A percentile compares a stretch with the other conserved stretches of the same genome.
These are phyloP conservation scores for Mamestra brassicae DNA, from an alignment of 2,888 invertebrate species.

Conservation along the genomic window DNA sequence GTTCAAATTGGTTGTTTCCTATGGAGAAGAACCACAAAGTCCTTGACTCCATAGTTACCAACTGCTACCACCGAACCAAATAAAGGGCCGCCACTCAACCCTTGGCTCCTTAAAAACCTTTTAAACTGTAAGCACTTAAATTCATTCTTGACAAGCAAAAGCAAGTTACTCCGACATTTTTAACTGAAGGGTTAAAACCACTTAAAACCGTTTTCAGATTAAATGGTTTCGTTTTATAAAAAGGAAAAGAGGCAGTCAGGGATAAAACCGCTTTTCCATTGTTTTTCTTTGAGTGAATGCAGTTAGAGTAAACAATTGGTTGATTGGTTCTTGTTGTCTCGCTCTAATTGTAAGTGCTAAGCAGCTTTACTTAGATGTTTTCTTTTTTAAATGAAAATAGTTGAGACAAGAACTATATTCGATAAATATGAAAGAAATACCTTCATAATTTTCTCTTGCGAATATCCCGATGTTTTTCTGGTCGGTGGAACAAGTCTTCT, in stretches of 20 bases:
- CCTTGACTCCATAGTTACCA: no score
- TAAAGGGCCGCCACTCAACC: slow-evolving; percentile 6
- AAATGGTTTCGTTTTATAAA: slow-evolving; percentile 15
- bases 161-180: slow-evolving; percentile 25
- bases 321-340: not conserved
- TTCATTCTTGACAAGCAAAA: slow-evolving; percentile 29
- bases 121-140: slow-evolving; percentile 16
- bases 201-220: slow-evolving; percentile 17
- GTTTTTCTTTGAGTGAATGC: slow-evolving; percentile 15
- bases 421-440: no score
- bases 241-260: not conserved
- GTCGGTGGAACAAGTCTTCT: no score
- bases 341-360: not conserved
- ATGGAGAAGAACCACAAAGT: not conserved
- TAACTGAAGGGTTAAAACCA: slow-evolving; percentile 15
- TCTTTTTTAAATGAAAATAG: not conserved
- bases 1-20: no score
- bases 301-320: not conserved
- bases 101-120: slow-evolving; percentile 11
- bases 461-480: no score
- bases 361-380: not conserved
- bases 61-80: not conserved
- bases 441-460: no score
- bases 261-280: slow-evolving; percentile 7
- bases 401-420: no score